Evolutionary conservation across 1,140 invertebrate genomes (phyloP).

Genomic region (Drosophila kanapiae): DNA sequence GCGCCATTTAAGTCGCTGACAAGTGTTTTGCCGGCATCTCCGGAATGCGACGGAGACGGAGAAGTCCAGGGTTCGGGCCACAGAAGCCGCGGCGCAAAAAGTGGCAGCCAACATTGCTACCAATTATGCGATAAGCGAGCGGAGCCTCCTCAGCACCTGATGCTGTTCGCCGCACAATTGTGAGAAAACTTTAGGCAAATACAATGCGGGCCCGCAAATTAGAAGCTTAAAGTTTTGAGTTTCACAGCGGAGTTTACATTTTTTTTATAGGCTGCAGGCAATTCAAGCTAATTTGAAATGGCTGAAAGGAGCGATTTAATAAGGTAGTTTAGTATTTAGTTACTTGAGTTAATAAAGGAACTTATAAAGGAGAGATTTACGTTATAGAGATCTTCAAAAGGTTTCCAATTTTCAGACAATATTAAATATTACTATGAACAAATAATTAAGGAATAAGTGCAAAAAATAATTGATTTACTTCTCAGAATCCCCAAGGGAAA

Average conservation of each 20-base stretch:
- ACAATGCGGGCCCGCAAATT: slow-evolving; percentile 34
- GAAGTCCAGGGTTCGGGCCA: slow-evolving; percentile 30
- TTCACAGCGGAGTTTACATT: not conserved
- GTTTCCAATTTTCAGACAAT: not conserved
- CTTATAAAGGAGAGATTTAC: too few species aligned
- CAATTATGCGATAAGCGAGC: slow-evolving; percentile 80
- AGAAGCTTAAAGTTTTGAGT: slow-evolving; percentile 13
- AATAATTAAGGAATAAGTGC: too few species aligned
- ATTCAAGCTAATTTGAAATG: slow-evolving; percentile 1
- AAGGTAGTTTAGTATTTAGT: not conserved
- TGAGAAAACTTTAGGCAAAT: slow-evolving; percentile 38
- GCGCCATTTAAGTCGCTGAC: slow-evolving; percentile 82
- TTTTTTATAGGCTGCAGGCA: slow-evolving; percentile 5
- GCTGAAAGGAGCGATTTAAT: slow-evolving; percentile 2
- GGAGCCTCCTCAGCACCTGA: slow-evolving; percentile 36
- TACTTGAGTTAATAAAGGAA: not conserved
- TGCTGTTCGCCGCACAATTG: slow-evolving; percentile 33
- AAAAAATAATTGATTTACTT: not conserved
- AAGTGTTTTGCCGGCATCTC: slow-evolving; percentile 80
- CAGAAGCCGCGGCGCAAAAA: slow-evolving; percentile 71
- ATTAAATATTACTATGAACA: too few species aligned
- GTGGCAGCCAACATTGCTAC: slow-evolving; percentile 81
- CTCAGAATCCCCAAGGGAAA: slow-evolving; percentile 1
- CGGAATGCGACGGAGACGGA: slow-evolving; percentile 65
- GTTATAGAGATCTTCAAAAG: not conserved